Base-by-base conservation (phyloP, 2,113 vertebrate species). In the Pedionomus torquatus region DNA sequence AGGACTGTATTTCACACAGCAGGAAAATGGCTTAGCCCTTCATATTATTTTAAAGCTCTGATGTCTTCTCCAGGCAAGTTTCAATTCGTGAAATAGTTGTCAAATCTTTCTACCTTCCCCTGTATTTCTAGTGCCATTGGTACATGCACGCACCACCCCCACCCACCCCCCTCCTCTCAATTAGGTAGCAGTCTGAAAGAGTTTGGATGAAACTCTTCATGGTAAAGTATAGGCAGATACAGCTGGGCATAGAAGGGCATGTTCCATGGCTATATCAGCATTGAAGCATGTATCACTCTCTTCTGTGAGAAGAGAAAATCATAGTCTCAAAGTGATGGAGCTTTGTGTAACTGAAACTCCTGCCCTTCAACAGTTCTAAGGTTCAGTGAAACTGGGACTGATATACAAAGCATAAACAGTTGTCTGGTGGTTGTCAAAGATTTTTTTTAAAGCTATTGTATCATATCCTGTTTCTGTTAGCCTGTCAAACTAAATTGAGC, bases 391-490 rank as follows among this genome's bases (percentile, higher is more conserved):
- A 72, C 83, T 37, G 13, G 10, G 31, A 17, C 48, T 85, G 72
- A 52, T 83, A 41, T 1, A 37, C 24, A 37, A 72, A 92, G 18
- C 35, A 49, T 71, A 72, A 95, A 79, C 70, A 76, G 72, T 72
- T 88, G 61, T 69, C 54, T 49, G 63, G 49, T 48, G 46, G 35
- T 51, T 90, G 86, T 82, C 61, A 80, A 66, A 66, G 26, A 74
- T 44, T 65, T 70, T 65, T 70, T 89, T 82, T 83, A 16, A 82
- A 95, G 54, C 52, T 82, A 15, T 63, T 90, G 54, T 81, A 68
- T 89, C 65, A 58, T 89, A 85, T 89, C 48, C 60, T 83, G 75
- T 92, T 94, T 81, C 88, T 96, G 31, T 11, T 21, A 74, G 51
- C 48, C 20, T 77, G 69, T 74, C 55, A 63, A 24, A 60, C 25